Evolutionary conservation across 2,113 vertebrate species (phyloP).

Genomic region (Amia ocellicauda): DNA sequence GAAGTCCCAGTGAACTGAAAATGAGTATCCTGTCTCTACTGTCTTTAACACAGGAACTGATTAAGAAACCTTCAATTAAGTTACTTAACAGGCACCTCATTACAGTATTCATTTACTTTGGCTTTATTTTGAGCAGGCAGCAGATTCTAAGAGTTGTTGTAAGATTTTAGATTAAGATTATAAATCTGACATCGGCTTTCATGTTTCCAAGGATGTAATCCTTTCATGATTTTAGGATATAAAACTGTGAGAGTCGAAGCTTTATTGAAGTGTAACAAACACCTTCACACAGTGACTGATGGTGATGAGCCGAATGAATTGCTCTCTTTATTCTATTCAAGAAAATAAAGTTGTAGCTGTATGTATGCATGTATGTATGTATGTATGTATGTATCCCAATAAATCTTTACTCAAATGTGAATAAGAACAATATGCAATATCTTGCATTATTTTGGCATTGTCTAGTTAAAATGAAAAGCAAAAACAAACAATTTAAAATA

Average conservation of each 20-base stretch:
- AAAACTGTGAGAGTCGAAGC: background rate
- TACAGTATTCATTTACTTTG: slow-evolving; percentile 12
- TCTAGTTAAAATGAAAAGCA: too few relatives aligned
- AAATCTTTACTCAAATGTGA: too few relatives aligned
- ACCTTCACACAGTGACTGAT: background rate
- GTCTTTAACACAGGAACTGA: background rate
- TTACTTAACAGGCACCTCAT: background rate
- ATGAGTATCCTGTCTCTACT: background rate
- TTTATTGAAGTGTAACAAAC: background rate
- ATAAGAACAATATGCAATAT: too few relatives aligned
- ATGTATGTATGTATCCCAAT: too few relatives aligned
- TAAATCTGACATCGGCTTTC: background rate
- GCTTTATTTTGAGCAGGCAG: background rate
- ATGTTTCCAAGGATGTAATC: background rate
- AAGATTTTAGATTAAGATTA: background rate
- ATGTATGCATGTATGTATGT: too few relatives aligned
- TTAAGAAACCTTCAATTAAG: background rate
- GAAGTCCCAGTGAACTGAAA: background rate
- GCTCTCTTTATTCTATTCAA: background rate
- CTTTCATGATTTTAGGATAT: too few relatives aligned
- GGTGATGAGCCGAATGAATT: background rate
- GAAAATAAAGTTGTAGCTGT: too few relatives aligned
- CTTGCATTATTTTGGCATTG: too few relatives aligned
- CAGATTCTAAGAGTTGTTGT: background rate
- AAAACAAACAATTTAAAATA: too few relatives aligned